phyloP scores from a whole-genome alignment of 2,888 invertebrate genomes.

The Microchrysa polita region DNA sequence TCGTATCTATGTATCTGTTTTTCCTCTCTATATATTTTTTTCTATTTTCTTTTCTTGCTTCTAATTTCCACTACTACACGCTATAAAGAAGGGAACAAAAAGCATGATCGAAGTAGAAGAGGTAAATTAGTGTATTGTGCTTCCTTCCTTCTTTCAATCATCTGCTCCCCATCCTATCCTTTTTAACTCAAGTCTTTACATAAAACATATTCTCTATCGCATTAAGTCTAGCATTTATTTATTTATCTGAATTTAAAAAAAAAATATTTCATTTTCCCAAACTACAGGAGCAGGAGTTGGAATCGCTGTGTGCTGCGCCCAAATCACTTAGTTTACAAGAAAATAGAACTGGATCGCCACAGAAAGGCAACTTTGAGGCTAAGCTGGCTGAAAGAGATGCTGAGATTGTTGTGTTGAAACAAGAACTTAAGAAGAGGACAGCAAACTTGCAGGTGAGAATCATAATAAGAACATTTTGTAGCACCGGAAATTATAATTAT shows the following conservation, averaged over 20 bases:
- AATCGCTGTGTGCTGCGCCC: too few relatives aligned
- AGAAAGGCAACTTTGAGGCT: slow-evolving; percentile 61
- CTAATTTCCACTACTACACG: too few relatives aligned
- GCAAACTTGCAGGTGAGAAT: slow-evolving; percentile 60
- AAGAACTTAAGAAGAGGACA: slow-evolving; percentile 61
- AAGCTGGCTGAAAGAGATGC: slow-evolving; percentile 65
- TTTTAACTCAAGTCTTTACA: slow-evolving; percentile 41
- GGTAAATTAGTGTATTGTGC: slow-evolving; percentile 42
- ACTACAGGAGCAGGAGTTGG: too few relatives aligned
- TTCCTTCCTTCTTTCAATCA: slow-evolving; percentile 15
- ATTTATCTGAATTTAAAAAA: too few relatives aligned
- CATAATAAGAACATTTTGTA: too few relatives aligned
- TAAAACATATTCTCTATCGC: background rate
- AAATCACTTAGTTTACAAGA: too few relatives aligned
- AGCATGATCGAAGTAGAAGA: slow-evolving; percentile 44
- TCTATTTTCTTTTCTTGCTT: too few relatives aligned
- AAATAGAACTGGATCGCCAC: too few relatives aligned
- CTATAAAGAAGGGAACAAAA: slow-evolving; percentile 28
- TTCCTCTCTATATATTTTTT: too few relatives aligned
- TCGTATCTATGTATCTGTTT: too few relatives aligned
- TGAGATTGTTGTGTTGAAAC: slow-evolving; percentile 67
- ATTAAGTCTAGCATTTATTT: too few relatives aligned
- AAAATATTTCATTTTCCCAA: slow-evolving; percentile 13
- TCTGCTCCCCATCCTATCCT: slow-evolving; percentile 5
- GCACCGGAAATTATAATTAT: too few relatives aligned